phyloP scores from a whole-genome alignment of 2,888 invertebrate genomes.

The Eupithecia subfuscata region DNA sequence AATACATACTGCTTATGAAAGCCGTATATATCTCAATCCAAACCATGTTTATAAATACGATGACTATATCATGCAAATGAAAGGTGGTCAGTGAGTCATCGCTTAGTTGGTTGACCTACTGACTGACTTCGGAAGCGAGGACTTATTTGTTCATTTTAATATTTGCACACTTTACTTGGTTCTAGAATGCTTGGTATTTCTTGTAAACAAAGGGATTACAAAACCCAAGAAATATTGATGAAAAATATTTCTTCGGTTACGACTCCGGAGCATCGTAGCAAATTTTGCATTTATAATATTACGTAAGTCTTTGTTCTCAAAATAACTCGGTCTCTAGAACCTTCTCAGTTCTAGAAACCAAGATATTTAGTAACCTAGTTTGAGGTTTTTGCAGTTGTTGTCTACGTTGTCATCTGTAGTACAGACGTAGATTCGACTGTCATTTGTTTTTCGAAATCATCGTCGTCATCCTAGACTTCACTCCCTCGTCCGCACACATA shows the following conservation, averaged over 20 bases:
- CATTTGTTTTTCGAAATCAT: no score
- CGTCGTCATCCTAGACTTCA: no score
- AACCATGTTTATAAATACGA: background rate
- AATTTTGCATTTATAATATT: no score
- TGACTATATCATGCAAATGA: conserved; percentile 13
- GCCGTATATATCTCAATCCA: background rate
- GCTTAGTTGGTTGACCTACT: conserved; percentile 8
- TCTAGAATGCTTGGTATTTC: background rate
- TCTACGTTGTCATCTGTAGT: no score
- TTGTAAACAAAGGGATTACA: background rate
- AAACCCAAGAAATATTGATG: background rate
- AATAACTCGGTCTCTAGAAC: no score
- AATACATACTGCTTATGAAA: background rate
- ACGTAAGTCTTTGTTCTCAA: no score
- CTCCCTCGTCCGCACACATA: no score
- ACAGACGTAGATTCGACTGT: no score
- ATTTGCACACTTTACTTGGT: background rate
- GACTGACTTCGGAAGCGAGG: background rate
- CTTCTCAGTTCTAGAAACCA: no score
- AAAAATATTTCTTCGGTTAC: background rate
- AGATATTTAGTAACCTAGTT: no score
- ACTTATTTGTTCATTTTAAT: conserved; percentile 5
- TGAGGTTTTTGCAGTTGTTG: no score
- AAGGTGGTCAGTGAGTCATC: conserved; percentile 11
- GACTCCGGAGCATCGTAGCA: background rate